These are phyloP conservation scores for Diorhabda elongata DNA, from an alignment of 1,140 invertebrate genomes.

Conservation along the genomic window DNA sequence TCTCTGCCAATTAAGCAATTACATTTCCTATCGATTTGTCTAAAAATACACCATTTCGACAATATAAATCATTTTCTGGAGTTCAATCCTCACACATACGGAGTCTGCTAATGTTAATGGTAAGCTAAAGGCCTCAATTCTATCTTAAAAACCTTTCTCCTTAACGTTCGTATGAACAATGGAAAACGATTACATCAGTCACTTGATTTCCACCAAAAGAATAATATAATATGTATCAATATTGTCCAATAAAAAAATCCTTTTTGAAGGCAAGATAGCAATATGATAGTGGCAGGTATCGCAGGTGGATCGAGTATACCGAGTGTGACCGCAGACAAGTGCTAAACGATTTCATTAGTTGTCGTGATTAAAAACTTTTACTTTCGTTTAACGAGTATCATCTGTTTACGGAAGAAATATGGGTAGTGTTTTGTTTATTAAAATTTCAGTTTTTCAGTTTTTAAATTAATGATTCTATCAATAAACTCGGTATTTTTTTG, in stretches of 20 bases:
- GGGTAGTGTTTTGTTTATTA: conserved; percentile 27
- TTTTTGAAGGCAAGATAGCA: conserved; percentile 6
- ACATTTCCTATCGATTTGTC: not conserved
- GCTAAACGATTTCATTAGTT: conserved; percentile 5
- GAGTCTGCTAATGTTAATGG: conserved; percentile 1
- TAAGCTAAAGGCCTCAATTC: not conserved
- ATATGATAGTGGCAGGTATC: not conserved
- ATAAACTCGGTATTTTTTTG: conserved; percentile 24
- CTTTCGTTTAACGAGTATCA: conserved; percentile 15
- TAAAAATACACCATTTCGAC: not conserved
- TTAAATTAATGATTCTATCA: not conserved
- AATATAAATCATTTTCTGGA: not conserved
- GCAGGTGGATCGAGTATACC: not conserved
- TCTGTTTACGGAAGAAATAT: conserved; percentile 20
- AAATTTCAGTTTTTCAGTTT: conserved; percentile 15
- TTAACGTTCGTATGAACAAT: not conserved
- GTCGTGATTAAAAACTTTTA: not conserved
- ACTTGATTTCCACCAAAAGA: not conserved
- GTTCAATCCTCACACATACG: not conserved
- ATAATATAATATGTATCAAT: not conserved
- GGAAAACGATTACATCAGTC: not conserved
- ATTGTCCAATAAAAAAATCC: not conserved
- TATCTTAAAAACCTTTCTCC: not conserved
- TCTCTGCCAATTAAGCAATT: not conserved
- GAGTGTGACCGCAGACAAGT: conserved; percentile 4